phyloP scores from a whole-genome alignment of 2,888 invertebrate genomes.

The Cabera pusaria region DNA sequence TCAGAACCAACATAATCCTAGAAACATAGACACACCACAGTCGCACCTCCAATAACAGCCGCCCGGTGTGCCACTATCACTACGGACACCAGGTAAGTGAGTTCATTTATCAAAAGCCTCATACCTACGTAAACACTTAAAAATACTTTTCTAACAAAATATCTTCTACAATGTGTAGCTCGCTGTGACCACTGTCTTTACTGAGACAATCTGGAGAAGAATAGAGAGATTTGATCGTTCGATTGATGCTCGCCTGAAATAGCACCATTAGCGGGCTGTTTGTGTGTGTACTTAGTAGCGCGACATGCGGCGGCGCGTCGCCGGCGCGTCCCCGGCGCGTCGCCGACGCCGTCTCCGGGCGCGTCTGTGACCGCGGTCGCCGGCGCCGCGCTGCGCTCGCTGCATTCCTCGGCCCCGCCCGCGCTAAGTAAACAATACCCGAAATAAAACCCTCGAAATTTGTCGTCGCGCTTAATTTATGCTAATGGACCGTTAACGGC shows the following conservation, averaged over 20 bases:
- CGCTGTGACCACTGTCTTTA: constrained; percentile 8
- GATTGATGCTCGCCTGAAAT: constrained; percentile 46
- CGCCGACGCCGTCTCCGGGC: too few relatives aligned
- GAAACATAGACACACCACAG: too few relatives aligned
- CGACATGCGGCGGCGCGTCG: neutral
- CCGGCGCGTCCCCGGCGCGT: constrained; percentile 30
- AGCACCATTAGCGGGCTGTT: constrained; percentile 65
- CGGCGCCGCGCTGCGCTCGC: constrained; percentile 25
- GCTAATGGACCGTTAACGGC: constrained; percentile 70
- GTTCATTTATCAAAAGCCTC: too few relatives aligned
- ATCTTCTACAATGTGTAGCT: too few relatives aligned
- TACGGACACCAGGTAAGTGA: too few relatives aligned
- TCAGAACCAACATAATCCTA: too few relatives aligned
- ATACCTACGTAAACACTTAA: too few relatives aligned
- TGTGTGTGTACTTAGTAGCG: too few relatives aligned
- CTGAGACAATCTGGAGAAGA: constrained; percentile 27
- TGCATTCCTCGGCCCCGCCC: constrained; percentile 52
- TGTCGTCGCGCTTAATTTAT: constrained; percentile 68
- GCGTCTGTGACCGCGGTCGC: too few relatives aligned
- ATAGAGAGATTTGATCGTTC: constrained; percentile 27
- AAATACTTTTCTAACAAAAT: too few relatives aligned
- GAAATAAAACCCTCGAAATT: constrained; percentile 53
- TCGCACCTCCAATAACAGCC: too few relatives aligned
- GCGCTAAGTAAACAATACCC: constrained; percentile 54
- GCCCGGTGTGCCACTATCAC: too few relatives aligned